Conservation (phyloP, 2,113 vertebrate genomes). For the Stigmatopora nigra region DNA sequence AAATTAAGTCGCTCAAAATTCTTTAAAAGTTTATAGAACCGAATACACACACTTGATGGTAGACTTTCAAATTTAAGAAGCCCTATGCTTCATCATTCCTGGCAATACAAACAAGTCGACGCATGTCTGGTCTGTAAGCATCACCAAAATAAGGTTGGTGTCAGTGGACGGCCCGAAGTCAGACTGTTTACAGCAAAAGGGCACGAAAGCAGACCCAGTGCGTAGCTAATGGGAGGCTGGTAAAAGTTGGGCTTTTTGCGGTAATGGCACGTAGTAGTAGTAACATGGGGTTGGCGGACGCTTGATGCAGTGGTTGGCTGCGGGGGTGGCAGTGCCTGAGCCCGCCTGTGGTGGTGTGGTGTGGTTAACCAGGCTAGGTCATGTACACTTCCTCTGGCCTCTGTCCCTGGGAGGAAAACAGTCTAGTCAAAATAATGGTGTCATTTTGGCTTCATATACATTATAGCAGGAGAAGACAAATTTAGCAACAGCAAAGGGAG, state of each 20-base stretch:
- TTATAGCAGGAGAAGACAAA: constrained; percentile 59
- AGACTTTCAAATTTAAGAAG: constrained; percentile 13
- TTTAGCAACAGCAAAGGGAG: constrained; percentile 65
- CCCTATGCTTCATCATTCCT: constrained; percentile 10
- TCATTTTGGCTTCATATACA: constrained; percentile 68
- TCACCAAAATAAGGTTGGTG: constrained; percentile 25
- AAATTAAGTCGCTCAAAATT: background rate
- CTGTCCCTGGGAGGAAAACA: constrained; percentile 64
- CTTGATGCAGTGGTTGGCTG: constrained; percentile 50
- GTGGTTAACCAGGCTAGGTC: constrained; percentile 68
- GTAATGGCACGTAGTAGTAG: constrained; percentile 57
- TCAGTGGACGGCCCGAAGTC: constrained; percentile 37
- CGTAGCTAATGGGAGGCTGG: constrained; percentile 38
- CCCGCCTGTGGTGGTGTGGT: constrained; percentile 47
- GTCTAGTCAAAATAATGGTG: constrained; percentile 79
- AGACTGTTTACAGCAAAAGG: constrained; percentile 58
- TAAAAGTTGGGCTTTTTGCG: constrained; percentile 44
- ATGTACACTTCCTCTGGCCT: constrained; percentile 72
- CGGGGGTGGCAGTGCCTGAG: constrained; percentile 49
- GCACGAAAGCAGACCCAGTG: constrained; percentile 30
- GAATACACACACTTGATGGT: constrained; percentile 24
- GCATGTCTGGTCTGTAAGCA: constrained; percentile 36
- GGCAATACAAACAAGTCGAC: constrained; percentile 37
- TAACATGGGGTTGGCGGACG: constrained; percentile 53
- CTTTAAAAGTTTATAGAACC: constrained; percentile 11